phyloP scores from a whole-genome alignment of 2,113 vertebrate genomes.

The Cottus gobio region DNA sequence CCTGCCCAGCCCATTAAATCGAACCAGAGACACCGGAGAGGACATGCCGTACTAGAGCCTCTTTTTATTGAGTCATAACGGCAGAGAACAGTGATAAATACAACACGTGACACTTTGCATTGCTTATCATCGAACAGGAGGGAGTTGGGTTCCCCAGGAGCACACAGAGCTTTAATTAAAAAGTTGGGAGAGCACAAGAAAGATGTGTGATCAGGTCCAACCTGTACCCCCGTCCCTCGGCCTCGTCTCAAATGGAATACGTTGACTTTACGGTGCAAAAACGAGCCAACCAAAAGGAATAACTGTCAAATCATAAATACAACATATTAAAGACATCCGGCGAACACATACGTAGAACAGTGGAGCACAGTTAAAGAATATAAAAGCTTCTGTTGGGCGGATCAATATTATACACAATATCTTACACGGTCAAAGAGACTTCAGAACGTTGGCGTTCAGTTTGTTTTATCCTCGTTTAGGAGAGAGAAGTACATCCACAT shows the following conservation, averaged over 20 bases:
- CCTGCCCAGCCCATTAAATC: not conserved
- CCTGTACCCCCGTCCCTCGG: not conserved
- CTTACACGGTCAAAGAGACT: constrained; percentile 21
- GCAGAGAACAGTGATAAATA: constrained; percentile 6
- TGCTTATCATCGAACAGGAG: not conserved
- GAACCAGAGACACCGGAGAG: not conserved
- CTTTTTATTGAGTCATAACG: constrained; percentile 30
- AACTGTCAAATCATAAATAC: not conserved
- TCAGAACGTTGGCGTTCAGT: not conserved
- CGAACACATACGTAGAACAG: not conserved
- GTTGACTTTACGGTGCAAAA: not conserved
- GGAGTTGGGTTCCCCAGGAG: not conserved
- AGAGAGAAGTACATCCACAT: not conserved
- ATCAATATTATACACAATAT: constrained; percentile 46
- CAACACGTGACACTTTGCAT: constrained; percentile 9
- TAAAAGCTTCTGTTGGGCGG: not conserved
- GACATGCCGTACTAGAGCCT: not conserved
- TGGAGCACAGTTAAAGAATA: constrained; percentile 17
- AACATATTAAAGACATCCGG: constrained; percentile 5
- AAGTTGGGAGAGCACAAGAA: not conserved
- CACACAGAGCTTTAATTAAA: constrained; percentile 11
- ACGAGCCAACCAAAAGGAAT: not conserved
- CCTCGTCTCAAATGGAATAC: too few species aligned
- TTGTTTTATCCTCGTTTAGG: not conserved
- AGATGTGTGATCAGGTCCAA: not conserved